Conservation (phyloP, 2,888 invertebrate genomes). For the Hyposoter dolosus region DNA sequence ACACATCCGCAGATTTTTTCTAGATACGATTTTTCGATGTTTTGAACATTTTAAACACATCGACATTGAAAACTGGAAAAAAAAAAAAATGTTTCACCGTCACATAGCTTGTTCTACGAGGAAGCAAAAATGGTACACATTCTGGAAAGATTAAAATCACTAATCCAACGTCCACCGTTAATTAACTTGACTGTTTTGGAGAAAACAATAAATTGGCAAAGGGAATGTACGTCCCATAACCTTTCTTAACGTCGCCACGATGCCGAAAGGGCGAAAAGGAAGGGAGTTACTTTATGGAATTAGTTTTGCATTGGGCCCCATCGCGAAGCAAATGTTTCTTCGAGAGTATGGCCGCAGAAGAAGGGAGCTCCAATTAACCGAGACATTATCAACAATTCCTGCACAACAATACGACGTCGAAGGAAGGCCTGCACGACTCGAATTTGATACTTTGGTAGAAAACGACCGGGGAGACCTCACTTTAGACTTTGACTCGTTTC, state of each 20-base stretch:
- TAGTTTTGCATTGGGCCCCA: conserved; percentile 36
- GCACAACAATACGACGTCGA: conserved; percentile 74
- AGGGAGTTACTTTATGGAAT: conserved; percentile 39
- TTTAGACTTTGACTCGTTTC: conserved; percentile 39
- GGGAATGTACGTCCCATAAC: conserved; percentile 1
- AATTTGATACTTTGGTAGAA: conserved; percentile 38
- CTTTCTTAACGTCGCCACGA: conserved; percentile 21
- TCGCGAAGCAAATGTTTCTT: conserved; percentile 46
- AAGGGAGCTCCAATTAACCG: conserved; percentile 78
- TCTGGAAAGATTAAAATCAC: neutral
- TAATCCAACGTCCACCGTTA: neutral
- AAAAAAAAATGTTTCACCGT: no score
- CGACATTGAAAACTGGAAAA: no score
- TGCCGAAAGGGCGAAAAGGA: conserved; percentile 7
- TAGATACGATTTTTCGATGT: no score
- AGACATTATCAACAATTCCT: conserved; percentile 75
- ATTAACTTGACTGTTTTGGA: neutral
- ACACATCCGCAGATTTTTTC: no score
- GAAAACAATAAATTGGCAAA: neutral
- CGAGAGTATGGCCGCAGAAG: conserved; percentile 65
- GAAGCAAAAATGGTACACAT: neutral
- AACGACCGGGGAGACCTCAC: conserved; percentile 43
- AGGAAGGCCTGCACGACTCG: neutral
- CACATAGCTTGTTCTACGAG: no score
- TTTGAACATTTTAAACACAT: no score